These are phyloP conservation scores for Cheirogaleus major DNA, from an alignment of 2,797 vertebrate species.

Conservation along the genomic window DNA sequence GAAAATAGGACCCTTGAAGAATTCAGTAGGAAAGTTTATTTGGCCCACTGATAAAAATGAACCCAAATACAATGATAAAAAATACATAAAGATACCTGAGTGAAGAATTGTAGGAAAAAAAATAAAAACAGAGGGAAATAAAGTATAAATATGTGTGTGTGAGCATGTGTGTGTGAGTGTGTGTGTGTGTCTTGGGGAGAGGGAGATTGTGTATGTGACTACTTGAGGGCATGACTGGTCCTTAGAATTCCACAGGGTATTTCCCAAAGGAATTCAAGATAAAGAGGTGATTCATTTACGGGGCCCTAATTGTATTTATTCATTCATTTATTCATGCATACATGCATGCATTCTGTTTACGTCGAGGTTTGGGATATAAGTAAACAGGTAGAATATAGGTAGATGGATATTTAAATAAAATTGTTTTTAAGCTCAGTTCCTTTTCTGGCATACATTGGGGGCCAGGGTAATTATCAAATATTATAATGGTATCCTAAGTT, in stretches of 20 bases:
- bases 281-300: not conserved
- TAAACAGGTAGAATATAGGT: not conserved
- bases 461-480: not conserved
- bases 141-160: not conserved
- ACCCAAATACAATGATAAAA: not conserved
- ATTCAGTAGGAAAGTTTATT: conserved; percentile 25
- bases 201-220: not conserved
- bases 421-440: not conserved
- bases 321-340: not conserved
- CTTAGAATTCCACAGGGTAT: not conserved
- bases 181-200: not conserved
- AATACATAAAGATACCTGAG: not conserved
- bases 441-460: too few relatives aligned
- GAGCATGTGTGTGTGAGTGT: not conserved
- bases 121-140: not conserved
- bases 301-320: not conserved
- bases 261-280: not conserved
- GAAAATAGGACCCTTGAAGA: conserved; percentile 2
- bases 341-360: not conserved
- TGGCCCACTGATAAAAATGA: not conserved
- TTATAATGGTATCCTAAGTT: not conserved
- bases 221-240: not conserved
- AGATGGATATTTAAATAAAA: not conserved
- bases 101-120: not conserved
- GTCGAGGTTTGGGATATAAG: not conserved